Conservation (phyloP, 2,113 vertebrate genomes). For the Martes martes region DNA sequence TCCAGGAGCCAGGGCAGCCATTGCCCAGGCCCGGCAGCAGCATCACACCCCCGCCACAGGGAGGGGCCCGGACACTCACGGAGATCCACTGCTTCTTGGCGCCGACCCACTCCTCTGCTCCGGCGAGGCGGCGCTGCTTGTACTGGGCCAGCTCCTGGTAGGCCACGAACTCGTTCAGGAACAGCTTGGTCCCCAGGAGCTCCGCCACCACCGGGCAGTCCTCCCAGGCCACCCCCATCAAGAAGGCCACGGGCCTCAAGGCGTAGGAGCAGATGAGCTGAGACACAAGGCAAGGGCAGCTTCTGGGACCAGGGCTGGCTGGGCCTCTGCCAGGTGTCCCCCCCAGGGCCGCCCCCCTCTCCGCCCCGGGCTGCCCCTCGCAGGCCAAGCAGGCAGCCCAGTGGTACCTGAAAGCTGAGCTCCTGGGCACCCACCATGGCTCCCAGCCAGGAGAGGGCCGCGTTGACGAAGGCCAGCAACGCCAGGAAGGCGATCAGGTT, state of each 20-base stretch:
- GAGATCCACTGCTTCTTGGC: constrained; percentile 88
- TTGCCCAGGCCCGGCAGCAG: accelerated
- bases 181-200: constrained; percentile 93
- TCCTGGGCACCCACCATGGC: constrained; percentile 88
- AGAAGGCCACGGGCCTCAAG: constrained; percentile 81
- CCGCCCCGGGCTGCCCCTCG: too few species aligned
- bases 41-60: accelerated
- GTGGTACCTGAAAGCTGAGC: constrained; percentile 91
- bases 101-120: constrained; percentile 79
- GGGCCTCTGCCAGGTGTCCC: background rate
- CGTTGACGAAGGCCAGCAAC: constrained; percentile 90
- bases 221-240: constrained; percentile 91
- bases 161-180: constrained; percentile 96
- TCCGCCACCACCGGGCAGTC: constrained; percentile 90
- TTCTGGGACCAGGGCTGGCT: background rate
- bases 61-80: constrained; percentile 80
- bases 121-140: constrained; percentile 85
- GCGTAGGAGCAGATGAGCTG: constrained; percentile 71
- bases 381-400: accelerated
- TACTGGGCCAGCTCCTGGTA: constrained; percentile 88
- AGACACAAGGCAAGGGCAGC: background rate
- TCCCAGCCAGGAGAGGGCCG: constrained; percentile 90
- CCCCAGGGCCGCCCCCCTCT: accelerated
- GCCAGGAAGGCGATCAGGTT: constrained; percentile 95
- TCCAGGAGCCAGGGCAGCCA: background rate